Conservation (phyloP, 2,113 vertebrate species). For the Malurus elegans region DNA sequence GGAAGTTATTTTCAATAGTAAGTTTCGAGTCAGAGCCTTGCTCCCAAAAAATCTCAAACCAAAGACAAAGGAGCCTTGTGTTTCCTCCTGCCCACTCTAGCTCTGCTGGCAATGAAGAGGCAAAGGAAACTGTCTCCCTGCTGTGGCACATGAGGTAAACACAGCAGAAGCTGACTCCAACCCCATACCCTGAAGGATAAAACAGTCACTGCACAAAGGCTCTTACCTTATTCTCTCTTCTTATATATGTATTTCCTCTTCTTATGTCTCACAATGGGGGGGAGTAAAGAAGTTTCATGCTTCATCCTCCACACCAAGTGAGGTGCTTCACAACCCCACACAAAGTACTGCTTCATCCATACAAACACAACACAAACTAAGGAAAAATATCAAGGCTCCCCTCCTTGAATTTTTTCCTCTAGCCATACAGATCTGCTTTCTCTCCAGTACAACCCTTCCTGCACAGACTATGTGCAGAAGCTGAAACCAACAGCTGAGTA, state of each 20-base stretch:
- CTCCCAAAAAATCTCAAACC: background rate
- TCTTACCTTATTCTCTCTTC: slow-evolving; percentile 25
- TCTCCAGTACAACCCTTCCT: background rate
- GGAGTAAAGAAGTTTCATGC: background rate
- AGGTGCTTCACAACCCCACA: background rate
- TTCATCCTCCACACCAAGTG: background rate
- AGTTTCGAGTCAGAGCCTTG: background rate
- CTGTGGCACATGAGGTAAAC: background rate
- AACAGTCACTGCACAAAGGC: background rate
- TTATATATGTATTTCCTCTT: background rate
- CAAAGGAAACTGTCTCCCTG: background rate
- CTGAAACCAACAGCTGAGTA: slow-evolving; percentile 20
- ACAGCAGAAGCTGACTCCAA: background rate
- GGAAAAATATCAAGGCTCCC: background rate
- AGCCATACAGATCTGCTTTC: background rate
- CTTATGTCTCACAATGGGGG: background rate
- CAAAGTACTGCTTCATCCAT: background rate
- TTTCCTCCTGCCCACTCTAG: background rate
- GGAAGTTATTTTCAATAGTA: background rate
- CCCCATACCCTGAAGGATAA: background rate
- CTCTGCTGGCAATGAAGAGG: background rate
- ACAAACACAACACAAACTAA: background rate
- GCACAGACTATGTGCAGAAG: background rate
- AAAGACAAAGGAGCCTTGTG: background rate
- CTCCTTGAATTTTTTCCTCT: background rate